A percentile compares a stretch with the other conserved stretches of the same genome.
Evolutionary conservation across 2,113 vertebrate species (phyloP).

Genomic region (Dinomys branickii): DNA sequence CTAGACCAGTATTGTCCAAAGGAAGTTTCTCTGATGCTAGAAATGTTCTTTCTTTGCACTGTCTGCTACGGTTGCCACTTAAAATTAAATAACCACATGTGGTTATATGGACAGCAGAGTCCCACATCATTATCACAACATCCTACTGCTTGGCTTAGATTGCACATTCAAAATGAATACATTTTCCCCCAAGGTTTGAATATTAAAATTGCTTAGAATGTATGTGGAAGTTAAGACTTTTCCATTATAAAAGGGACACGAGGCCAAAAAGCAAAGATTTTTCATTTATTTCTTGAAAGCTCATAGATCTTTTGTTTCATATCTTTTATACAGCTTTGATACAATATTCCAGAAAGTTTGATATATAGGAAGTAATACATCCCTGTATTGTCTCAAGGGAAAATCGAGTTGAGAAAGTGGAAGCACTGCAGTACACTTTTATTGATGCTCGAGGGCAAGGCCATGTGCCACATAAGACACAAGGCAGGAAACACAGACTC

Average conservation of each 20-base stretch:
- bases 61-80: neutral
- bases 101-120: neutral
- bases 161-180: constrained; percentile 11
- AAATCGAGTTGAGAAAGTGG: neutral
- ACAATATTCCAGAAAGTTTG: constrained; percentile 15
- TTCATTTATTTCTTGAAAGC: constrained; percentile 35
- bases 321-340: constrained; percentile 35
- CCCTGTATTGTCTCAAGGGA: neutral
- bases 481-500: neutral
- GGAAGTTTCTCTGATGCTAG: neutral
- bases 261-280: constrained; percentile 44
- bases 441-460: neutral
- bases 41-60: neutral
- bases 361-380: neutral
- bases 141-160: neutral
- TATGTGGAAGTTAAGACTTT: neutral
- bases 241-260: constrained; percentile 43
- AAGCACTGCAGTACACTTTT: neutral
- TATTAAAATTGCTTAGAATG: neutral
- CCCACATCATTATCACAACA: constrained; percentile 5
- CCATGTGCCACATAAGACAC: neutral
- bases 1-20: neutral
- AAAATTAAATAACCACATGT: constrained; percentile 28
- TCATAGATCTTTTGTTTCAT: neutral
- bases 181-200: constrained; percentile 21